Percentiles rank a stretch among this genome's conserved stretches.
Conservation (phyloP, 2,888 invertebrate species). For the Panopea generosa region DNA sequence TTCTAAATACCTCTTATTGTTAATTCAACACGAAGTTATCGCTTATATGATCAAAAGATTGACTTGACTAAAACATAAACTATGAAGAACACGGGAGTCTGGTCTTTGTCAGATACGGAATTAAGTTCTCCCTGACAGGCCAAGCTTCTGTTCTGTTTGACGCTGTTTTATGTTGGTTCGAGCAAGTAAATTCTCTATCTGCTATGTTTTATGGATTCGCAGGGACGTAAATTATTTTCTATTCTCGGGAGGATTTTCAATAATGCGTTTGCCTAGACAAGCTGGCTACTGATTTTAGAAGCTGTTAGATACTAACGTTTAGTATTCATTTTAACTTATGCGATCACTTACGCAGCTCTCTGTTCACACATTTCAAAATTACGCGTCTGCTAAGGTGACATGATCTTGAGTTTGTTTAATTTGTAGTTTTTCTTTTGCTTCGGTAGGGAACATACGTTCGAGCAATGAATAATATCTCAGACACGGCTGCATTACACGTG, state of each 20-base stretch:
- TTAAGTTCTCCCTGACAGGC: constrained; percentile 60
- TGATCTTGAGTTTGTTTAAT: too few species aligned
- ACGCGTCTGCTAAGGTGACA: too few species aligned
- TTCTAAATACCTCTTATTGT: constrained; percentile 53
- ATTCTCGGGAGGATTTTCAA: constrained; percentile 29
- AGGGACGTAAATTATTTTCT: constrained; percentile 44
- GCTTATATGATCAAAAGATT: constrained; percentile 61
- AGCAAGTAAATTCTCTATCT: constrained; percentile 32
- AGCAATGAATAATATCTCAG: too few species aligned
- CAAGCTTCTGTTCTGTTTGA: constrained; percentile 21
- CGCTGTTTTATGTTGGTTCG: constrained; percentile 31
- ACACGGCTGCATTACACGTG: too few species aligned
- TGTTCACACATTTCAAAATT: too few species aligned
- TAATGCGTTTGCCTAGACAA: constrained; percentile 41
- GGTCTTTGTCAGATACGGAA: constrained; percentile 54
- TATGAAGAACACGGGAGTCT: constrained; percentile 44
- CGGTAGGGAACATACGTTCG: too few species aligned
- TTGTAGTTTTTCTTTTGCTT: too few species aligned
- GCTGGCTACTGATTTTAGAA: constrained; percentile 38
- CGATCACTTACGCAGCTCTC: too few species aligned
- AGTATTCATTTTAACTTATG: too few species aligned
- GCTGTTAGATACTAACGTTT: background rate
- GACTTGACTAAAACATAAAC: constrained; percentile 58
- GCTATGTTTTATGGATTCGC: constrained; percentile 31
- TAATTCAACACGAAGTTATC: constrained; percentile 66